Conservation (phyloP, 2,797 vertebrate genomes). For the Onychomys arenicola region DNA sequence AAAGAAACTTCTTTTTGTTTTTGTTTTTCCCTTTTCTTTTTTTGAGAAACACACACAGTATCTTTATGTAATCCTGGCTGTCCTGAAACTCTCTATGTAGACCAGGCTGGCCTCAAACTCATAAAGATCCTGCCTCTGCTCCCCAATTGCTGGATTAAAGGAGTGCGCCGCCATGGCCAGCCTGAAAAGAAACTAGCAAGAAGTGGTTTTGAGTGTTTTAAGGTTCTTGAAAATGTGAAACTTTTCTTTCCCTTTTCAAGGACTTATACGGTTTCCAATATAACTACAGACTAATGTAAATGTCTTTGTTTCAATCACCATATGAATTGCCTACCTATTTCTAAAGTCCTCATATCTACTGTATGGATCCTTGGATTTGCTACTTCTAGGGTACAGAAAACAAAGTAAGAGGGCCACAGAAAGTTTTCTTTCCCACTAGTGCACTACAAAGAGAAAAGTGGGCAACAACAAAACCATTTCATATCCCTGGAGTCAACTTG, state of each 20-base stretch:
- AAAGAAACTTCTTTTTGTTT: neutral
- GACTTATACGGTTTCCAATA: neutral
- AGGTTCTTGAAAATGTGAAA: conserved; percentile 3
- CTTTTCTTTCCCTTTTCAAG: neutral
- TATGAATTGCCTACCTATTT: neutral
- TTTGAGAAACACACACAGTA: neutral
- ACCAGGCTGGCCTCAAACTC: neutral
- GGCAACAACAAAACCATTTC: conserved; percentile 56
- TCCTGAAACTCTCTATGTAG: neutral
- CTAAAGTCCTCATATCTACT: neutral
- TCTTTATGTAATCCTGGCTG: neutral
- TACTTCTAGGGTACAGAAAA: neutral
- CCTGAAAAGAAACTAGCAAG: neutral
- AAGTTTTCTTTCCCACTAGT: neutral
- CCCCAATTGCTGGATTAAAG: neutral
- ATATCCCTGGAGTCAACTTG: neutral
- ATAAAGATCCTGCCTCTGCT: neutral
- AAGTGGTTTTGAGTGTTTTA: conserved; percentile 39
- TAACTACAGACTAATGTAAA: conserved; percentile 23
- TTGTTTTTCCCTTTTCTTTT: neutral
- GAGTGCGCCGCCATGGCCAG: neutral
- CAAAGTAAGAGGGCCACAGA: neutral
- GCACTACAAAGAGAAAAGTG: neutral
- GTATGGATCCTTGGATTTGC: neutral
- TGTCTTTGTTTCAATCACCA: neutral